Evolutionary conservation across 2,797 vertebrate genomes (phyloP).

Genomic region (Mormyrops attenuatus): DNA sequence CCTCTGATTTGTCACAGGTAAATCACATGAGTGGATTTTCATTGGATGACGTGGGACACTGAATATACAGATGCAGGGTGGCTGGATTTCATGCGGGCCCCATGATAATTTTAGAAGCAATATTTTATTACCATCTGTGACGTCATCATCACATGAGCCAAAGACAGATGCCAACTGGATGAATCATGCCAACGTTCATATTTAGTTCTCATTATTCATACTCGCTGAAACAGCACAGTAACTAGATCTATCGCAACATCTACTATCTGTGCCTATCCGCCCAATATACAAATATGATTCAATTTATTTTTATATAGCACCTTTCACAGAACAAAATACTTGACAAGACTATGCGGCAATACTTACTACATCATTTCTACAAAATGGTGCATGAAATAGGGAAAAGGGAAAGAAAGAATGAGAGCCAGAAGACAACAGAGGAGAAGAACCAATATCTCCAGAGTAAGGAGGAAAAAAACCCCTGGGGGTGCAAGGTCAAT

Average conservation of each 20-base stretch:
- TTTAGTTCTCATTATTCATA: background rate
- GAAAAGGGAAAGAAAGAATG: background rate
- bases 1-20: background rate
- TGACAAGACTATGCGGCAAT: background rate
- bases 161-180: background rate
- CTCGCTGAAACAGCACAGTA: background rate
- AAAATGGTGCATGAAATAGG: background rate
- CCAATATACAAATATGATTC: background rate
- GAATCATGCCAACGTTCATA: background rate
- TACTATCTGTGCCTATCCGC: background rate
- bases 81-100: background rate
- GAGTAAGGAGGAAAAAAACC: background rate
- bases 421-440: background rate
- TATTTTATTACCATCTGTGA: background rate
- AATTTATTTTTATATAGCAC: background rate
- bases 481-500: background rate
- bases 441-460: background rate
- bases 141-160: background rate
- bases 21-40: background rate
- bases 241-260: background rate
- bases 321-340: background rate
- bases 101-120: background rate
- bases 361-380: background rate
- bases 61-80: background rate
- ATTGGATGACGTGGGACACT: background rate